Conservation (phyloP, 1,140 invertebrate genomes). For the Habropoda laboriosa region DNA sequence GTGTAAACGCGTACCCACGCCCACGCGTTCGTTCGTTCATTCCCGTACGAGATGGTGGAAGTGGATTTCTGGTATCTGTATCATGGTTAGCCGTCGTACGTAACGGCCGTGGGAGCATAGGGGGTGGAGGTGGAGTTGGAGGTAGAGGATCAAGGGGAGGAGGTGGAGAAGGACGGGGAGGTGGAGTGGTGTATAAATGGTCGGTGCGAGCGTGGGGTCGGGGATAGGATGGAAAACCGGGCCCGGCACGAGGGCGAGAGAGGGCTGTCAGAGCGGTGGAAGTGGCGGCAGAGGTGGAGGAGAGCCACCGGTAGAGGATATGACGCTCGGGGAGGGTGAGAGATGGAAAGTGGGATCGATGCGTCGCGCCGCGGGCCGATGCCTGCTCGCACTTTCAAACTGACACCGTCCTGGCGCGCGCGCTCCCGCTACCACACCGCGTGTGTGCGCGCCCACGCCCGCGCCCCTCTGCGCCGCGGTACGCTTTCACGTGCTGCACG, state of each 20-base stretch:
- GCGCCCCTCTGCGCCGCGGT: background rate
- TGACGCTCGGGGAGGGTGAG: constrained; percentile 60
- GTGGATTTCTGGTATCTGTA: constrained; percentile 72
- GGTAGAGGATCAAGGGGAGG: constrained; percentile 5
- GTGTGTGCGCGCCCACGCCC: background rate
- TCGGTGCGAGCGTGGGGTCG: constrained; percentile 58
- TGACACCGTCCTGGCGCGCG: constrained; percentile 58
- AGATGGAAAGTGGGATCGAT: constrained; percentile 75
- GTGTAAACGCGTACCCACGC: constrained; percentile 28
- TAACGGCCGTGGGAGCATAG: constrained; percentile 45
- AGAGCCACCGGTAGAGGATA: constrained; percentile 62
- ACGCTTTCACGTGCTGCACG: constrained; percentile 32
- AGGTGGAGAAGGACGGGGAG: background rate
- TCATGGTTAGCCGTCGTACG: constrained; percentile 77
- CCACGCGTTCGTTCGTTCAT: constrained; percentile 39
- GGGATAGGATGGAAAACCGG: constrained; percentile 51
- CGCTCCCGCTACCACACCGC: background rate
- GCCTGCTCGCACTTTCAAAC: constrained; percentile 74
- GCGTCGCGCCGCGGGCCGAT: constrained; percentile 79
- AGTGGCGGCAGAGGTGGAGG: constrained; percentile 32
- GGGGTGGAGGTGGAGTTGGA: background rate
- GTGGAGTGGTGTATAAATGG: constrained; percentile 65
- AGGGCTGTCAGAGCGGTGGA: constrained; percentile 32
- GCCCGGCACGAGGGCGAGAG: constrained; percentile 29
- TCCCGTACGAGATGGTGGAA: constrained; percentile 53